These are phyloP conservation scores for Rynchops niger DNA, from an alignment of 2,113 vertebrate species.

Conservation along the genomic window DNA sequence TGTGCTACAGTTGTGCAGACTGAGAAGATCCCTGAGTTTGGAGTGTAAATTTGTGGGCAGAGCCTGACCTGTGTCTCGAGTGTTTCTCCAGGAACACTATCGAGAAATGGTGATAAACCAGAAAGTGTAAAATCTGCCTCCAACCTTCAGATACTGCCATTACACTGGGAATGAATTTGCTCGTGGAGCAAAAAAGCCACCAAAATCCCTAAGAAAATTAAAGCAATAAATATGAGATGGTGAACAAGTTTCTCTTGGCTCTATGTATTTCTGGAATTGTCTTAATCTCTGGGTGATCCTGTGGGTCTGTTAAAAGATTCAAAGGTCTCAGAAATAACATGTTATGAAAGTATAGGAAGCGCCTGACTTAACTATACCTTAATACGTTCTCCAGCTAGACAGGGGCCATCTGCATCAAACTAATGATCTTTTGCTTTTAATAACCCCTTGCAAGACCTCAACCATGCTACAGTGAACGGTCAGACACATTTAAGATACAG, in stretches of 20 bases:
- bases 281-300: constrained; percentile 13
- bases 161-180: not conserved
- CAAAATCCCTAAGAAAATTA: not conserved
- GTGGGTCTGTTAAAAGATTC: not conserved
- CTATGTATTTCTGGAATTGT: not conserved
- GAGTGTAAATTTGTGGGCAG: not conserved
- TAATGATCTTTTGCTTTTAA: not conserved
- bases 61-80: not conserved
- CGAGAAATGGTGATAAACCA: not conserved
- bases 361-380: not conserved
- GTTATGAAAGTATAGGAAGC: not conserved
- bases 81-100: not conserved
- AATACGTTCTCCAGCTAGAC: not conserved
- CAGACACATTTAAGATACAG: rapidly evolving
- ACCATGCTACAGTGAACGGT: rapidly evolving
- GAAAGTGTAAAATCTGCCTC: not conserved
- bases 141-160: not conserved
- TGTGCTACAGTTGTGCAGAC: not conserved
- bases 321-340: not conserved
- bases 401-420: not conserved
- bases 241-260: constrained; percentile 47
- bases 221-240: not conserved
- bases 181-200: not conserved
- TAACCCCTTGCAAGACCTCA: not conserved
- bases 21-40: not conserved